Evolutionary conservation across 1,140 invertebrate species (phyloP), one percentile per base, ranked within the genome.

Genomic region (Bombus turneri): DNA sequence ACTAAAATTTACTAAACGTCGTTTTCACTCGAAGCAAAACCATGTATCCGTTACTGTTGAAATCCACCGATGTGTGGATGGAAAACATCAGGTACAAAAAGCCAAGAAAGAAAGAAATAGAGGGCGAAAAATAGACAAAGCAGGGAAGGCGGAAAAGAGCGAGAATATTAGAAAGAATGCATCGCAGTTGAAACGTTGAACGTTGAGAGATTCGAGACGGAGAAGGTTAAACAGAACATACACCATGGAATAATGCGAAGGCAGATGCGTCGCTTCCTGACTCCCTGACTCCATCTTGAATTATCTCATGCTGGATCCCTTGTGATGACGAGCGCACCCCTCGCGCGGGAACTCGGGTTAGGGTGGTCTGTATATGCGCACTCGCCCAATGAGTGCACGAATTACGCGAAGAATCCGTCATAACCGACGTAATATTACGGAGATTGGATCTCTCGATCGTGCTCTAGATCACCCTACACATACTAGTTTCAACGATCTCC

Each of bases 261-360:
- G 79, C 85, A 90, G 88, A 88, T 86, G 91, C 86, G 80, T 83
- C 39, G 75, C 76, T 86, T 83, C 71, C 91, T 94, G 94, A 94
- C 94, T 95, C 91, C 83, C 83, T 94, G 94, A 95, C 94, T 95
- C 93, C 92, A 94, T 95, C 91, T 94, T 94, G 93, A 94, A 93
- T 94, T 91, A 93, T 93, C 91, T 92, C 87, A 81, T 91, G 87
- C 83, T 86, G 66, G 87, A 91, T 89, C 90, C 90, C 87, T 81
- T 83, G 77, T 62, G 22, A 62, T 62, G 66, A 39, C 13, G 39
- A n/a, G 31, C 39, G 66, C 75, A 68, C 66, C 75, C 76, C 41
- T 85, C 47, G 73, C 39, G 39, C 87, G 79, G 68, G n/a, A 79
- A 77, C 83, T 37, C 43, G 53, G 39, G n/a, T 81, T 88, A 64